Conservation (phyloP, 23 tunicate genomes). For the Trididemnum clinides region DNA sequence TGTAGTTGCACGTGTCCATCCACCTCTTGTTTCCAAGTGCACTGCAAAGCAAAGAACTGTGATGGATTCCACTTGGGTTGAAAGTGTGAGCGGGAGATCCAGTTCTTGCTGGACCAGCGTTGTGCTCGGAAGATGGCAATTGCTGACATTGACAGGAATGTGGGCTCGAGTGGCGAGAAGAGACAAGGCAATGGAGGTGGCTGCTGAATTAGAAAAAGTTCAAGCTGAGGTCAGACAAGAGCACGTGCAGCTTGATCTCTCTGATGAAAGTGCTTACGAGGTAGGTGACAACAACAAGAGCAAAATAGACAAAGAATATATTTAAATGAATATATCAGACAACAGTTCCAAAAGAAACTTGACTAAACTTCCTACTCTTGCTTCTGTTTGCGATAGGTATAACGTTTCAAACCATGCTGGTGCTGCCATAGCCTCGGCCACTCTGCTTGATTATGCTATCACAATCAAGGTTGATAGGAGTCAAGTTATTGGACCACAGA, state of each 20-base stretch:
- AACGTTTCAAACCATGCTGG: conserved; percentile 4
- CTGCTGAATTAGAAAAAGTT: background rate
- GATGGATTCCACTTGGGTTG: too few species aligned
- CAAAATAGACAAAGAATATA: background rate
- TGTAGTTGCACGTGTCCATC: too few species aligned
- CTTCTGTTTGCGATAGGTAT: background rate
- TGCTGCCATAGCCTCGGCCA: conserved; percentile 24
- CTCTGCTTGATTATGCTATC: background rate
- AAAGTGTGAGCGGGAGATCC: too few species aligned
- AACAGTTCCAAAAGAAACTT: conserved; percentile 14
- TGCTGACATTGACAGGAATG: too few species aligned
- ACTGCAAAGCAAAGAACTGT: too few species aligned
- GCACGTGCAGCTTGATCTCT: conserved; percentile 1
- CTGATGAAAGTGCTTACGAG: background rate
- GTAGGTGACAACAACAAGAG: conserved; percentile 12
- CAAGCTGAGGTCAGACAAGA: background rate
- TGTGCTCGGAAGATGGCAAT: too few species aligned
- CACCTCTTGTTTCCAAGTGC: too few species aligned
- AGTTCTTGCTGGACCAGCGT: too few species aligned
- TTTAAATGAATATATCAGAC: background rate
- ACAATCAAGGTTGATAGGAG: background rate
- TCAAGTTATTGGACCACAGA: conserved; percentile 3
- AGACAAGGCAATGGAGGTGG: too few species aligned
- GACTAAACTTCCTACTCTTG: conserved; percentile 13
- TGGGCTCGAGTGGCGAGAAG: too few species aligned